Evolutionary conservation across 2,797 vertebrate genomes (phyloP).

Genomic region (Chelmon rostratus): DNA sequence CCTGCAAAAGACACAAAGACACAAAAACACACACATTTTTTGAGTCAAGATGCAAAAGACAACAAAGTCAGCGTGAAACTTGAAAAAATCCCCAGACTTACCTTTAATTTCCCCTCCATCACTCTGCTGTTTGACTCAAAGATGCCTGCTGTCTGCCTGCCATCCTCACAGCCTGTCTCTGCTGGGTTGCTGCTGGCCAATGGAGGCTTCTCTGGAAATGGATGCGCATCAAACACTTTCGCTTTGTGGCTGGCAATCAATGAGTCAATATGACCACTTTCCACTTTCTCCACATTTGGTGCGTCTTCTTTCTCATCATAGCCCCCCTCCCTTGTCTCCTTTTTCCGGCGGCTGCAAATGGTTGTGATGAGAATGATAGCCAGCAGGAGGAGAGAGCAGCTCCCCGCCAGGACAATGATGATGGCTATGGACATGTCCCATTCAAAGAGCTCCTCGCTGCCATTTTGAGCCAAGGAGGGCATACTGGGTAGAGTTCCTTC

Average conservation of each 20-base stretch:
- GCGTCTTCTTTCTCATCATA: slow-evolving; percentile 87
- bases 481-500: slow-evolving; percentile 86
- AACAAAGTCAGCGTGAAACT: slow-evolving; percentile 9
- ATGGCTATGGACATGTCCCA: slow-evolving; percentile 95
- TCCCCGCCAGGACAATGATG: slow-evolving; percentile 93
- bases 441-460: slow-evolving; percentile 83
- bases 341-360: slow-evolving; percentile 92
- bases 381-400: slow-evolving; percentile 94
- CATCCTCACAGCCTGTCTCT: slow-evolving; percentile 84
- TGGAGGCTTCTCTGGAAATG: slow-evolving; percentile 89
- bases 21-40: slow-evolving; percentile 17
- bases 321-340: slow-evolving; percentile 83
- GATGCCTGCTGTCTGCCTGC: slow-evolving; percentile 84
- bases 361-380: slow-evolving; percentile 95
- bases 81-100: slow-evolving; percentile 72
- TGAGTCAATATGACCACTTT: slow-evolving; percentile 85
- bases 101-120: slow-evolving; percentile 90
- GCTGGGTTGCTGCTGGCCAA: slow-evolving; percentile 85
- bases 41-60: slow-evolving; percentile 20
- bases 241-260: slow-evolving; percentile 84
- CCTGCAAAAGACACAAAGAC: slow-evolving; percentile 86
- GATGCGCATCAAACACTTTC: slow-evolving; percentile 90
- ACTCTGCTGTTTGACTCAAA: slow-evolving; percentile 91
- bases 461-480: slow-evolving; percentile 84
- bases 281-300: slow-evolving; percentile 87